Base-by-base conservation (phyloP, 2,888 invertebrate genomes). In the Nycteola revayana region DNA sequence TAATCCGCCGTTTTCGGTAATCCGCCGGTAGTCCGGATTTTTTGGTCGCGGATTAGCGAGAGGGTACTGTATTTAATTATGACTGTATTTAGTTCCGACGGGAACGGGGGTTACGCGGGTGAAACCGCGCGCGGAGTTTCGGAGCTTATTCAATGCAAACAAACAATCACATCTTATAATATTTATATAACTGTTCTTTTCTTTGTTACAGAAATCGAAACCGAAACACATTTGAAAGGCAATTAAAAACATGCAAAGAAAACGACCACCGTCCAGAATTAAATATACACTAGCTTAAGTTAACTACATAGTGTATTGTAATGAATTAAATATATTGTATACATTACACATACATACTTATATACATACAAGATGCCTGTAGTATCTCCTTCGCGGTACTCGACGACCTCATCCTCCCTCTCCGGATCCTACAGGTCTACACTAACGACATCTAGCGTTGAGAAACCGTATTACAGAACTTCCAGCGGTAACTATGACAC, bases 321-420 rank as follows among this genome's bases (percentile, higher is more conserved):
- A 14, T 14, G 7, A 21, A n/a, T 21, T 21, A 21, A 21, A 7
- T 7, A 5, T 21, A 21, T 7, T 45, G 54, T 40, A 53, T 53
- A 60, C 56, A 53, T 49, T 46, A 41, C 29, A 21, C 24, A 36
- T 29, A 36, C 40, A 7, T 1, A 9, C 1, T 10, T 7, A 23
- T 21, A 5, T 27, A 17, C 45, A 28, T 14, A 35, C 67, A 85
- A 60, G 47, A 91, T 91, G 91, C 91, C 91, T 49, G 91, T 91
- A 27, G 85, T 91, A 4, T 91, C 91, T 8, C 91, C 91, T 2
- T 90, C 91, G 14, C 72, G 91, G 22, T 88, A 79, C 50, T 74
- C 66, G 17, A 61, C 81, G 0, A 70, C 81, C 1, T 88, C 90
- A 18, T 79, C 86, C 36, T 69, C 69, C 70, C 63, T 86, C 36